Evolutionary conservation across 2,888 invertebrate genomes (phyloP).

Genomic region (Chalcosyrphus nemorum): DNA sequence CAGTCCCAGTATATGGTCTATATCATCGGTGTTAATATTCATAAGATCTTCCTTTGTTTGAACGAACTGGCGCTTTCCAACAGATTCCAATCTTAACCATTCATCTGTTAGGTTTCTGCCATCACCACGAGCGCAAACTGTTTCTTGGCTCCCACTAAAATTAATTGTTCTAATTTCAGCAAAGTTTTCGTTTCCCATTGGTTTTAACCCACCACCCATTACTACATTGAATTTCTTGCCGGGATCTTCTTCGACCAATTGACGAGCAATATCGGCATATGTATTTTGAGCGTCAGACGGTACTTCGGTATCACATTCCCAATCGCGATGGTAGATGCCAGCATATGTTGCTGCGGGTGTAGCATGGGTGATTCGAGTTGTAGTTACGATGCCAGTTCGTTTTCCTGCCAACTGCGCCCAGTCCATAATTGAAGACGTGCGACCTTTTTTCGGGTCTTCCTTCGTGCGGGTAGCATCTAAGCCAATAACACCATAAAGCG

Average conservation of each 20-base stretch:
- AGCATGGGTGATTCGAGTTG: constrained; percentile 86
- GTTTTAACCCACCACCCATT: constrained; percentile 85
- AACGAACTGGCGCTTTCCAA: constrained; percentile 80
- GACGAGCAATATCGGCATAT: constrained; percentile 84
- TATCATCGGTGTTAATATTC: constrained; percentile 80
- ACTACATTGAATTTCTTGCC: constrained; percentile 85
- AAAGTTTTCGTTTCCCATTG: constrained; percentile 80
- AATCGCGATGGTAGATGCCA: constrained; percentile 83
- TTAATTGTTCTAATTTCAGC: constrained; percentile 73
- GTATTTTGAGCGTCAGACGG: constrained; percentile 75
- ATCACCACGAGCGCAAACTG: constrained; percentile 83
- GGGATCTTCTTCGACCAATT: constrained; percentile 85
- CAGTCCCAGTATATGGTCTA: constrained; percentile 83
- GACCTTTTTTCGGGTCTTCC: constrained; percentile 81
- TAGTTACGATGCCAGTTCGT: constrained; percentile 86
- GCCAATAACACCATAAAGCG: constrained; percentile 84
- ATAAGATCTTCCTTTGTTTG: constrained; percentile 81
- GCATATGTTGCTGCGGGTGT: constrained; percentile 86
- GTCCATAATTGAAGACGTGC: constrained; percentile 83
- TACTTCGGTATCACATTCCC: constrained; percentile 84
- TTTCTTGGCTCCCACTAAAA: constrained; percentile 78
- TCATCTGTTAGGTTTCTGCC: constrained; percentile 83
- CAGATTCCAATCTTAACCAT: constrained; percentile 83
- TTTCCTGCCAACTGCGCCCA: constrained; percentile 85
- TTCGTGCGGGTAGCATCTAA: constrained; percentile 79